These are phyloP conservation scores for Plecotus auritus DNA, from an alignment of 2,113 vertebrate species.

Conservation along the genomic window DNA sequence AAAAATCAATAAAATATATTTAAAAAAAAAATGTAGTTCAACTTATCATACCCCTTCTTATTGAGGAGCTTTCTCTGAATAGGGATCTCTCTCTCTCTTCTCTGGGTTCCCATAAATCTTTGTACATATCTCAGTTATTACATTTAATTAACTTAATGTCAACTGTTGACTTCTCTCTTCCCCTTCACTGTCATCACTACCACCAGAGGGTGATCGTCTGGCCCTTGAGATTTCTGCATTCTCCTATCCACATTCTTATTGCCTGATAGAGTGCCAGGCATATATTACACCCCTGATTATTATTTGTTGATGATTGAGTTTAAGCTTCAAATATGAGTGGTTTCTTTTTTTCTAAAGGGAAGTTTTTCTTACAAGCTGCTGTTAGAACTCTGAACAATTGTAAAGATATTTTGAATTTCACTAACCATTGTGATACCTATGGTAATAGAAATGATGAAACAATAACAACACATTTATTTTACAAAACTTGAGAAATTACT, in stretches of 20 bases:
- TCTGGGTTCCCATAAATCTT: neutral
- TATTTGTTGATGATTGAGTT: neutral
- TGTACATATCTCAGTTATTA: neutral
- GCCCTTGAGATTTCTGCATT: neutral
- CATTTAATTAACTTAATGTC: neutral
- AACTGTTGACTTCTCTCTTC: neutral
- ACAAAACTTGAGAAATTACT: neutral
- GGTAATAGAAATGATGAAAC: neutral
- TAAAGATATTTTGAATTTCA: neutral
- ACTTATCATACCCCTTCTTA: neutral
- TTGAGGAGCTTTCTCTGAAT: neutral
- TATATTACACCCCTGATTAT: neutral
- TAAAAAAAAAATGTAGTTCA: neutral
- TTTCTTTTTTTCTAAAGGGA: neutral
- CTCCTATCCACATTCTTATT: neutral
- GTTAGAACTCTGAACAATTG: neutral
- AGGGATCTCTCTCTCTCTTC: no score
- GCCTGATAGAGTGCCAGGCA: neutral
- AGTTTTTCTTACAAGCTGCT: neutral
- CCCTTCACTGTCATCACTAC: neutral
- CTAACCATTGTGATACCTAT: neutral
- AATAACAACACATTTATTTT: neutral
- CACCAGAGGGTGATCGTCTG: neutral
- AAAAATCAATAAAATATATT: no score
- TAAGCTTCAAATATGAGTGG: neutral